Evolutionary conservation across 1,140 invertebrate species (phyloP).

Genomic region (Conopomorpha cramerella): DNA sequence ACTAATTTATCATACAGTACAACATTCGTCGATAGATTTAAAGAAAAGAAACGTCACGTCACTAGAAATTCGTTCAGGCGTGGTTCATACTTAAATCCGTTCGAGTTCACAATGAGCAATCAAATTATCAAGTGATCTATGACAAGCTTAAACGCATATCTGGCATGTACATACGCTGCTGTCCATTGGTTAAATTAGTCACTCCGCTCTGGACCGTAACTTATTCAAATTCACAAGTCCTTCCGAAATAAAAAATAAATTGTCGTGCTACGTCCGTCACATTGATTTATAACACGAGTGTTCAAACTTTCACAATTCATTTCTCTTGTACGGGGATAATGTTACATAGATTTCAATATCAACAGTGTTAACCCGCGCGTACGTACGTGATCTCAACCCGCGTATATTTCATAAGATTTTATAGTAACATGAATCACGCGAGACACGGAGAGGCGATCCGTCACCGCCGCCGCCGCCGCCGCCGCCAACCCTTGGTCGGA

Average conservation of each 20-base stretch:
- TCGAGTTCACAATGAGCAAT: constrained; percentile 46
- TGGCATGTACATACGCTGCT: too few relatives aligned
- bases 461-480: constrained; percentile 31
- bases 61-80: constrained; percentile 23
- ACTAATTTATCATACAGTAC: too few relatives aligned
- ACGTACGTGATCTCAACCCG: constrained; percentile 47
- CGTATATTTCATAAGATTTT: constrained; percentile 61
- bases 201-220: constrained; percentile 6
- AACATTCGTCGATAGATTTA: too few relatives aligned
- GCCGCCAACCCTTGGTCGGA: constrained; percentile 42
- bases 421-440: constrained; percentile 57
- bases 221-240: constrained; percentile 2
- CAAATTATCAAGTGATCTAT: too few relatives aligned
- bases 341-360: constrained; percentile 60
- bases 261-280: too few relatives aligned
- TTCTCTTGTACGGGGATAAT: constrained; percentile 26
- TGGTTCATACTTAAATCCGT: constrained; percentile 41
- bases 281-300: too few relatives aligned
- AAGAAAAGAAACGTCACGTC: constrained; percentile 12
- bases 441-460: constrained; percentile 50
- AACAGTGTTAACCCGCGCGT: constrained; percentile 50
- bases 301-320: constrained; percentile 17
- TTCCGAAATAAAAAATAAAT: constrained; percentile 9
- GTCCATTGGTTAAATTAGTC: too few relatives aligned
- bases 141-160: too few relatives aligned